These are phyloP conservation scores for Tetragonula clypearis DNA, from an alignment of 1,140 invertebrate genomes.

Conservation along the genomic window DNA sequence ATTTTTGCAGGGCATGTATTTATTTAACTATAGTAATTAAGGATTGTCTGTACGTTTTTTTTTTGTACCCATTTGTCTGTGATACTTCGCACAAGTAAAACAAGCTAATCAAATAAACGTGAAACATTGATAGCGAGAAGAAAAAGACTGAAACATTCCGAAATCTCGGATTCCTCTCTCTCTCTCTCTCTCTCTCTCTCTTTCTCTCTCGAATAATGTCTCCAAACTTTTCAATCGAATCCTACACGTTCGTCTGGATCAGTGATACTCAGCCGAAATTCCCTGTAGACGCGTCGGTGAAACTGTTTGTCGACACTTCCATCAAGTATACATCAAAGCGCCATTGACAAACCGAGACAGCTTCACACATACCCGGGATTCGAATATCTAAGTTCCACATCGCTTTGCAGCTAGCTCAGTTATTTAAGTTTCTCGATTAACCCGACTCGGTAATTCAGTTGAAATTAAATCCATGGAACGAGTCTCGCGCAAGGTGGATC, in stretches of 20 bases:
- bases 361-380: neutral
- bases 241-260: neutral
- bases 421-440: slow-evolving; percentile 6
- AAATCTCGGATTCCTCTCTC: neutral
- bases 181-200: neutral
- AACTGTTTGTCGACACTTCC: neutral
- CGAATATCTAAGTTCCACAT: neutral
- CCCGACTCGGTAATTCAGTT: neutral
- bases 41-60: too few relatives aligned
- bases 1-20: too few relatives aligned
- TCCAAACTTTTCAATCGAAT: neutral
- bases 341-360: neutral
- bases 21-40: too few relatives aligned
- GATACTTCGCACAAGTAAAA: too few relatives aligned
- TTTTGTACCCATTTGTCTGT: too few relatives aligned
- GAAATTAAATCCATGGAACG: neutral
- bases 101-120: too few relatives aligned
- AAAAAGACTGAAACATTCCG: neutral
- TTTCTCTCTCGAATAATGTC: neutral
- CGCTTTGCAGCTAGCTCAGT: neutral
- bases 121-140: neutral
- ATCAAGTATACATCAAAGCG: neutral
- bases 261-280: neutral
- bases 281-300: neutral
- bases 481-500: neutral